Percentiles rank a stretch among this genome's conserved stretches.
These are phyloP conservation scores for Phallusia fumigata DNA, from an alignment of 23 tunicate genomes.

Conservation along the genomic window DNA sequence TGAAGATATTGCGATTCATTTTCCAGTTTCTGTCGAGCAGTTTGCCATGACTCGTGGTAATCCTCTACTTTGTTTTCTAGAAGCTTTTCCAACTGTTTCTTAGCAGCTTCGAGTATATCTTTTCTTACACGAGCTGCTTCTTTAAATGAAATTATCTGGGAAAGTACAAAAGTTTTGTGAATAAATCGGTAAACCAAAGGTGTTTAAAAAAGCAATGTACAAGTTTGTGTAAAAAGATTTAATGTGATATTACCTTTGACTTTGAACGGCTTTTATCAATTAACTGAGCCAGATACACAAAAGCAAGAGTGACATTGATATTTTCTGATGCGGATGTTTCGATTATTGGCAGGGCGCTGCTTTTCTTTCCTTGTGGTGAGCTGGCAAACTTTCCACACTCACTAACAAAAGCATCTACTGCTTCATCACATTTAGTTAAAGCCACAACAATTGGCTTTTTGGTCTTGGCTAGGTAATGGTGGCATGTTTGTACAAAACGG, in stretches of 20 bases:
- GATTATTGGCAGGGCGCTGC: constrained; percentile 46
- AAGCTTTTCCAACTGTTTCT: constrained; percentile 61
- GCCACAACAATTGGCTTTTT: constrained; percentile 83
- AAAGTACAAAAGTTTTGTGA: not conserved
- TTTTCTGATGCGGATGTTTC: constrained; percentile 96
- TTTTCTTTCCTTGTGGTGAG: constrained; percentile 52
- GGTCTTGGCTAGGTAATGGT: constrained; percentile 69
- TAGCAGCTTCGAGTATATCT: constrained; percentile 60
- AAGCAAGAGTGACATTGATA: constrained; percentile 74
- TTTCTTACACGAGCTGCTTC: constrained; percentile 77
- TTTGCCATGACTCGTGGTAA: constrained; percentile 72
- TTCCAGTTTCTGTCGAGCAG: constrained; percentile 59
- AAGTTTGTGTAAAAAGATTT: not conserved
- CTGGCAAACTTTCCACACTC: constrained; percentile 77
- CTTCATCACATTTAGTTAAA: constrained; percentile 86
- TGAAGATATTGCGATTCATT: constrained; percentile 37
- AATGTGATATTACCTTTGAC: constrained; percentile 25
- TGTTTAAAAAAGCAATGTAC: too few relatives aligned
- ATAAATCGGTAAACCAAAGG: too few relatives aligned
- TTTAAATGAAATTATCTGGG: constrained; percentile 54
- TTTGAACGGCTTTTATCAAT: constrained; percentile 84
- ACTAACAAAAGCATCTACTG: constrained; percentile 31
- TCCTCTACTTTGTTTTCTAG: constrained; percentile 36
- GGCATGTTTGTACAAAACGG: constrained; percentile 61
- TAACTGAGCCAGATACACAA: constrained; percentile 76